A percentile compares a stretch with the other conserved stretches of the same genome.
phyloP scores from a whole-genome alignment of 2,797 vertebrate species.

The Tapirus indicus region DNA sequence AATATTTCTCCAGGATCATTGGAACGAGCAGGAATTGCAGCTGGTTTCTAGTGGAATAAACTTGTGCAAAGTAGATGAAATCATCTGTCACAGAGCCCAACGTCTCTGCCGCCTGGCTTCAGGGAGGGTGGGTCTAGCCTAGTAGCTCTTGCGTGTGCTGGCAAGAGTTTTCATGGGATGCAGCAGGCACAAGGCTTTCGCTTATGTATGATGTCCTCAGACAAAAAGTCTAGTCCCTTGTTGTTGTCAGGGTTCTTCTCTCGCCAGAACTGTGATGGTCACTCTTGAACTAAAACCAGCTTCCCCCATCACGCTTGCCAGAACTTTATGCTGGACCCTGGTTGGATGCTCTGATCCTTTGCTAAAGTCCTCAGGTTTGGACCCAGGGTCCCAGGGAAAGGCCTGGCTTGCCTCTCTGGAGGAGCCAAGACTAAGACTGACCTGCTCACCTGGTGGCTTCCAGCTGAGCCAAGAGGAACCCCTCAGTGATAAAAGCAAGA shows the following conservation, averaged over 20 bases:
- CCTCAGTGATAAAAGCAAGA: background rate
- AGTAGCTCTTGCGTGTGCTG: background rate
- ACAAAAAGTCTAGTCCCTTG: background rate
- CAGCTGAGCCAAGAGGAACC: background rate
- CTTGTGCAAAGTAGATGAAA: background rate
- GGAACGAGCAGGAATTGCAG: background rate
- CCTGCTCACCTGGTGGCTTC: background rate
- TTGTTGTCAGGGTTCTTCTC: background rate
- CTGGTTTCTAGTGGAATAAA: background rate
- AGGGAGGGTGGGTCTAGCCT: background rate
- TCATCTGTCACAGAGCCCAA: background rate
- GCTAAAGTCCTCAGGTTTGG: background rate
- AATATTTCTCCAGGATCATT: background rate
- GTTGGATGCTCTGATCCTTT: background rate
- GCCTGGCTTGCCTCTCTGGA: background rate
- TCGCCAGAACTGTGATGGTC: background rate
- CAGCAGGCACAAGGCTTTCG: background rate
- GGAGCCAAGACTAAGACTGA: background rate
- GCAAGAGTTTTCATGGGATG: background rate
- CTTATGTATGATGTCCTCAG: background rate
- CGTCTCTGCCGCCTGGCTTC: background rate
- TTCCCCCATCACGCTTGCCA: background rate
- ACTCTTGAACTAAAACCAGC: background rate
- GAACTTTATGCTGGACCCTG: background rate
- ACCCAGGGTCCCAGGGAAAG: background rate